Evolutionary conservation across 2,888 invertebrate species (phyloP).

Genomic region (Papilio gigon): DNA sequence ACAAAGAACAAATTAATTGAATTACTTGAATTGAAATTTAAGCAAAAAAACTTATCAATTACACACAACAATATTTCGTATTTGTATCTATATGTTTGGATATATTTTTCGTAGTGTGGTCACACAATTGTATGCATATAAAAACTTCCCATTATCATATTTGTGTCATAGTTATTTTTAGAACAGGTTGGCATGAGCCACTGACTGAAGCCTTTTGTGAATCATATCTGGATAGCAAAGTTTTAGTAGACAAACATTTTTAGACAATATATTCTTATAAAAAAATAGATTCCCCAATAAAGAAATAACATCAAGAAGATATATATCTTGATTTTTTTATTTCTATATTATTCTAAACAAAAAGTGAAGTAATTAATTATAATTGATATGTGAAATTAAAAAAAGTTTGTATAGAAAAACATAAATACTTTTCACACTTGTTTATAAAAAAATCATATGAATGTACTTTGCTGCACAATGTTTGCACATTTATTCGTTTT

Average conservation of each 20-base stretch:
- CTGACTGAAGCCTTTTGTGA: constrained; percentile 11
- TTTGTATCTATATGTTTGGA: neutral
- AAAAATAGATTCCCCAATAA: neutral
- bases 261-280: neutral
- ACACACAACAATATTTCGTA: neutral
- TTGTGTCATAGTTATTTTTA: constrained; percentile 28
- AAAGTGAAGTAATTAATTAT: too few relatives aligned
- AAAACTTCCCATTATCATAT: constrained; percentile 16
- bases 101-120: constrained; percentile 8
- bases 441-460: neutral
- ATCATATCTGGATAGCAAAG: neutral
- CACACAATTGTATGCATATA: constrained; percentile 20
- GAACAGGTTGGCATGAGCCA: constrained; percentile 13
- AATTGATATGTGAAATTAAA: too few relatives aligned
- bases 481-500: neutral
- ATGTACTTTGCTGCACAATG: neutral
- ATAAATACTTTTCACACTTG: neutral
- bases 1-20: too few relatives aligned
- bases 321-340: too few relatives aligned
- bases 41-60: too few relatives aligned
- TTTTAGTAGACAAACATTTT: neutral
- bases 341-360: too few relatives aligned
- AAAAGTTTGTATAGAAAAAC: too few relatives aligned
- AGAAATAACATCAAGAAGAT: too few relatives aligned
- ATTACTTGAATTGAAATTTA: too few relatives aligned